Percentiles rank a stretch among this genome's conserved stretches.
Conservation (phyloP, 2,797 vertebrate species). For the Lemur catta region DNA sequence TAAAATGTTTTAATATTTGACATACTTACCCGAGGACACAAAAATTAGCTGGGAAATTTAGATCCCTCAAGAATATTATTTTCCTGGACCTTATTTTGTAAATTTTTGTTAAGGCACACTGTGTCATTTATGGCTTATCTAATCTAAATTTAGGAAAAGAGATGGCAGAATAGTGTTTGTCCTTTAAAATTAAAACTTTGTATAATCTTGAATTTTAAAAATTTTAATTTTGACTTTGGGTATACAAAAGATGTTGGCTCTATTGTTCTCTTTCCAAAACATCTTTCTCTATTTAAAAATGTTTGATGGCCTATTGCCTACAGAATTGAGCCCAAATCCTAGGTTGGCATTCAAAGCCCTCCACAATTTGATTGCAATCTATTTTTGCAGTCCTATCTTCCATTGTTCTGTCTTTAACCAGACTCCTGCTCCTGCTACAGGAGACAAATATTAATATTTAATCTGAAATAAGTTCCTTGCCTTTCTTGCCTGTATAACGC, state of each 20-base stretch:
- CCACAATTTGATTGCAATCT: not conserved
- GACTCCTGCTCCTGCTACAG: not conserved
- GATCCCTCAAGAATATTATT: not conserved
- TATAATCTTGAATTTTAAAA: not conserved
- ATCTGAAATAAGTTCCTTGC: not conserved
- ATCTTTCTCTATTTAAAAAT: conserved; percentile 2
- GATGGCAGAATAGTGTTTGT: not conserved
- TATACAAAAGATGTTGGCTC: not conserved
- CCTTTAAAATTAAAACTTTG: not conserved
- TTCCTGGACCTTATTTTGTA: not conserved
- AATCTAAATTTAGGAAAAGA: not conserved
- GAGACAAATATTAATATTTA: not conserved
- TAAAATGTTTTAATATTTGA: not conserved
- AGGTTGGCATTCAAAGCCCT: not conserved
- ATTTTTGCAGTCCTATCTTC: not conserved
- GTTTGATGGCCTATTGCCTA: not conserved
- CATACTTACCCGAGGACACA: not conserved
- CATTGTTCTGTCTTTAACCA: not conserved
- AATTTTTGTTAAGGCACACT: not conserved
- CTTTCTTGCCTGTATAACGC: not conserved
- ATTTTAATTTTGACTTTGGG: not conserved
- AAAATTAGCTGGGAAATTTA: not conserved
- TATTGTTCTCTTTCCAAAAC: not conserved
- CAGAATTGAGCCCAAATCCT: not conserved
- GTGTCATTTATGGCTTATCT: not conserved